Evolutionary conservation across 2,113 vertebrate species (phyloP), one percentile per base, ranked within the genome.

Genomic region (Athene noctua): DNA sequence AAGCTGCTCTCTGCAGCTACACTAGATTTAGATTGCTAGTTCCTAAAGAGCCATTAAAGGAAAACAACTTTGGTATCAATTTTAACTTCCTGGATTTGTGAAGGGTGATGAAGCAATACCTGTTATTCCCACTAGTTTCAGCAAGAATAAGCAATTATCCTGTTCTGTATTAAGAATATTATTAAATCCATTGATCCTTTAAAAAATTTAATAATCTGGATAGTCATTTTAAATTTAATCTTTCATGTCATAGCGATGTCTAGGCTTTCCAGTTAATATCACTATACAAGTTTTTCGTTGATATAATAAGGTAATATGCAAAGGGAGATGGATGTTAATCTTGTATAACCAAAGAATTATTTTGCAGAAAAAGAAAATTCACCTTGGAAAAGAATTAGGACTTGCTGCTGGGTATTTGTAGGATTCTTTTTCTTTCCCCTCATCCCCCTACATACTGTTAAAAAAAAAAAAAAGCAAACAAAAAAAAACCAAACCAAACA

Each of bases 141-240:
- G 49, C 44, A 82, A 38, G 58, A 85, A 95, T 92, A 96, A 97
- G 44, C 55, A 95, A 93, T 97, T 63, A 86, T 72, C 58, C 30
- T 86, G 36, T 81, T 86, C 74, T 89, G 21, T 12, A 15, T 90
- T 92, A 92, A 96, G 88, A 93, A 89, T 94, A 92, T 95, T 97
- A 96, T 96, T 96, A 91, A 92, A 96, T 88, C 72, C 84, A 95
- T 96, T 94, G 95, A 95, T 98, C 94, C 75, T 95, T 86, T 93
- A 95, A 91, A 78, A 4, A 20, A 89, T 92, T 91, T 80, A 94
- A 49, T 97, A 97, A 91, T 97, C 92, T 70, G 57, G 75, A 97
- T 95, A 90, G 93, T 86, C 19, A 95, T 95, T 97, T 90, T 80
- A 65, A 72, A 92, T 94, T 95, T 96, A 92, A 96, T 97, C 92